Evolutionary conservation across 2,888 invertebrate species (phyloP).

Genomic region (Heteromurus nitidus): DNA sequence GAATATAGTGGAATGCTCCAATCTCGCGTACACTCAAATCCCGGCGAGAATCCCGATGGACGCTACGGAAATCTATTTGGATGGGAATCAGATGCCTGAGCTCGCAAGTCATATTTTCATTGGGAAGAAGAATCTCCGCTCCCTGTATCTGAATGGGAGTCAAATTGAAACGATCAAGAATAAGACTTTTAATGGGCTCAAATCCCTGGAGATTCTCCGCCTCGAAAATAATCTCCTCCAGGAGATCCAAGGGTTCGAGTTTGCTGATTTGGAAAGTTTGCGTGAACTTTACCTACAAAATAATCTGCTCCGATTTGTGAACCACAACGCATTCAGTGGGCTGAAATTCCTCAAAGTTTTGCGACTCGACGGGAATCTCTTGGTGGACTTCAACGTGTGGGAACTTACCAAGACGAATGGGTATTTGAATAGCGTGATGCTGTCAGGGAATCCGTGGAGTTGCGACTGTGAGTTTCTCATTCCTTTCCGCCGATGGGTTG

Average conservation of each 20-base stretch:
- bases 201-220: constrained; percentile 86
- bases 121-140: constrained; percentile 91
- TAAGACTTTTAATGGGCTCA: constrained; percentile 92
- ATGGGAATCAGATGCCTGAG: constrained; percentile 88
- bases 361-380: constrained; percentile 88
- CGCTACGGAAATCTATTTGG: constrained; percentile 89
- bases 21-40: constrained; percentile 78
- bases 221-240: constrained; percentile 85
- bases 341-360: constrained; percentile 86
- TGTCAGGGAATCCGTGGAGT: constrained; percentile 83
- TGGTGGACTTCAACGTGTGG: constrained; percentile 89
- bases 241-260: constrained; percentile 85
- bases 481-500: constrained; percentile 87
- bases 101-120: constrained; percentile 93
- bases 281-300: constrained; percentile 84
- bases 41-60: constrained; percentile 93
- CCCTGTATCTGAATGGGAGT: constrained; percentile 92
- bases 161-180: constrained; percentile 88
- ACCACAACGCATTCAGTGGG: constrained; percentile 83
- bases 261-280: constrained; percentile 85
- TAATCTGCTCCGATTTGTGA: constrained; percentile 83
- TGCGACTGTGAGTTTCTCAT: constrained; percentile 89
- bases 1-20: constrained; percentile 93
- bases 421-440: constrained; percentile 87
- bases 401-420: constrained; percentile 85